Evolutionary conservation across 1,140 invertebrate species (phyloP).

Genomic region (Paraescarpia echinospica): DNA sequence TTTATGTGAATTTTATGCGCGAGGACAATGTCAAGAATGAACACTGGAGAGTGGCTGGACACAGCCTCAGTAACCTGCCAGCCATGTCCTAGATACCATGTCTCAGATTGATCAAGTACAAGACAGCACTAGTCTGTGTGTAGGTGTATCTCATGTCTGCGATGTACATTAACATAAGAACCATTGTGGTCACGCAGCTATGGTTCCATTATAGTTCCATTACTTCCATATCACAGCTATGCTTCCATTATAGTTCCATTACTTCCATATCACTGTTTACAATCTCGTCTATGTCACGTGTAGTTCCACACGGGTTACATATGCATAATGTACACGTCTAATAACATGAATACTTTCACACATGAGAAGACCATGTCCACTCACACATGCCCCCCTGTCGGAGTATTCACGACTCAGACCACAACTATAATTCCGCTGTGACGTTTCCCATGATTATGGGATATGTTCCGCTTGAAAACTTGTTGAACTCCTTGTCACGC

Average conservation of each 20-base stretch:
- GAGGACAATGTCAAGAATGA: neutral
- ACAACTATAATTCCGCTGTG: neutral
- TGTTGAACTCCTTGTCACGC: neutral
- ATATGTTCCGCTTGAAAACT: neutral
- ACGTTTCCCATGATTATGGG: neutral
- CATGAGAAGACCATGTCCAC: too few species aligned
- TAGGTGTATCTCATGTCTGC: too few species aligned
- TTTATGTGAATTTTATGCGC: neutral
- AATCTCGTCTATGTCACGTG: too few species aligned
- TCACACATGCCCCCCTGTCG: too few species aligned
- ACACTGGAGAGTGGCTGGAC: neutral
- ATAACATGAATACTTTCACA: too few species aligned
- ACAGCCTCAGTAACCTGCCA: neutral
- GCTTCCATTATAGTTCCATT: too few species aligned
- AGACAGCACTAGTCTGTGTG: too few species aligned
- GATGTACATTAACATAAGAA: neutral
- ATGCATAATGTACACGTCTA: too few species aligned
- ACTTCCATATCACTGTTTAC: too few species aligned
- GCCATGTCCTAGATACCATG: neutral
- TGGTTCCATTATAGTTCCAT: too few species aligned
- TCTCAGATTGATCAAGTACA: neutral
- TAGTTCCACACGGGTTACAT: too few species aligned
- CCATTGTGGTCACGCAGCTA: neutral
- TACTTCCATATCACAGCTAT: too few species aligned
- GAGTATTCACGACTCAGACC: neutral